phyloP scores from a whole-genome alignment of 1,140 invertebrate species.

The Diabrotica virgifera region DNA sequence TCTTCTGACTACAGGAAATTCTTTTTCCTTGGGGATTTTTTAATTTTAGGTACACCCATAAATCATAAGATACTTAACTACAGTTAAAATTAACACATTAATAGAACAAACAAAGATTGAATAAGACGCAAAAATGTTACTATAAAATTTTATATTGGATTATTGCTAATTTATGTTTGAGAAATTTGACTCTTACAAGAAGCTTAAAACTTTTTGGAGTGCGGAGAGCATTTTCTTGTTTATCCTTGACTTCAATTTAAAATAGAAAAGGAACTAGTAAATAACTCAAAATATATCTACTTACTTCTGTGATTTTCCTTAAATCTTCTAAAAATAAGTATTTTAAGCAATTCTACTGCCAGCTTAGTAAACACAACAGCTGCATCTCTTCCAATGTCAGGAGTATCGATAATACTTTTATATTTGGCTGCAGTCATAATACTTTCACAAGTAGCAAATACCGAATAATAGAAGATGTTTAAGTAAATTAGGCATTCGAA shows the following conservation, averaged over 20 bases:
- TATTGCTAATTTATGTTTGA: conserved; percentile 3
- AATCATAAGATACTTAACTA: too few relatives aligned
- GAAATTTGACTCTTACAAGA: neutral
- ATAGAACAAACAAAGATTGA: too few relatives aligned
- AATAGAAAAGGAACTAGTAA: too few relatives aligned
- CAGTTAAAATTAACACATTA: neutral
- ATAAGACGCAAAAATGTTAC: too few relatives aligned
- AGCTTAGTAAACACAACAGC: conserved; percentile 32
- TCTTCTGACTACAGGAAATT: too few relatives aligned
- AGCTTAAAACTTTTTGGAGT: too few relatives aligned
- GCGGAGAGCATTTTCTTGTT: too few relatives aligned
- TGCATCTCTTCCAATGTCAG: conserved; percentile 34
- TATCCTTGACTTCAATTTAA: too few relatives aligned
- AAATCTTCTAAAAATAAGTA: conserved; percentile 35
- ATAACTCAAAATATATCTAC: neutral
- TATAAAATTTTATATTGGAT: neutral
- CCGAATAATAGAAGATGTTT: conserved; percentile 38
- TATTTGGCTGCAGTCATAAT: conserved; percentile 40
- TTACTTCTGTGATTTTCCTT: conserved; percentile 37
- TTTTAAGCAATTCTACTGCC: conserved; percentile 32
- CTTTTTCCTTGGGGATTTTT: too few relatives aligned
- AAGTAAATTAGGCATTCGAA: conserved; percentile 41
- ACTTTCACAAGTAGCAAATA: conserved; percentile 36
- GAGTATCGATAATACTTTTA: conserved; percentile 32
- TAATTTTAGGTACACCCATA: too few relatives aligned